Conservation (phyloP, 1,140 invertebrate species). For the Psilanteris sp. region DNA sequence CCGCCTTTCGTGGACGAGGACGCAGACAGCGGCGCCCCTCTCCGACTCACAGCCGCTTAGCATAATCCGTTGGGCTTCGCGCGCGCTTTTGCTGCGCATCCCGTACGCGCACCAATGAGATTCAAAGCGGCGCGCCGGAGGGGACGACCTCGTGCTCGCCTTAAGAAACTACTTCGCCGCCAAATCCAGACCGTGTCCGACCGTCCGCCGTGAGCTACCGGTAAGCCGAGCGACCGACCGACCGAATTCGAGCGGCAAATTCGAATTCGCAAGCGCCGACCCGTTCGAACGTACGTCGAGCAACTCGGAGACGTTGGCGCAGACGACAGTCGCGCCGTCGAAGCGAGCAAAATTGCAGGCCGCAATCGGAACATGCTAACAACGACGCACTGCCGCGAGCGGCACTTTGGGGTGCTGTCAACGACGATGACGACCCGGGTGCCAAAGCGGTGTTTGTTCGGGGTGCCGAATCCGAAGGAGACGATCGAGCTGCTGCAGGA, state of each 20-base stretch:
- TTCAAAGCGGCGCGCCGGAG: slow-evolving; percentile 69
- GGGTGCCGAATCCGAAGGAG: slow-evolving; percentile 71
- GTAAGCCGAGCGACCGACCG: slow-evolving; percentile 20
- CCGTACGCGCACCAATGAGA: slow-evolving; percentile 74
- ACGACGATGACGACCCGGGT: slow-evolving; percentile 69
- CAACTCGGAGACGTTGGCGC: not conserved
- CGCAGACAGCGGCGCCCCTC: not conserved
- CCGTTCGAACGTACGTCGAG: too few species aligned
- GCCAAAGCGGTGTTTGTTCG: slow-evolving; percentile 73
- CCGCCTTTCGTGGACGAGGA: not conserved
- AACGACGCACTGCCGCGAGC: slow-evolving; percentile 73
- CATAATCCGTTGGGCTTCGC: slow-evolving; percentile 61
- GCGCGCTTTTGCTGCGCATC: slow-evolving; percentile 75
- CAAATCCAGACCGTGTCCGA: slow-evolving; percentile 66
- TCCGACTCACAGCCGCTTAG: slow-evolving; percentile 17
- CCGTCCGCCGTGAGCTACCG: slow-evolving; percentile 59
- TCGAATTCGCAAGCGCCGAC: not conserved
- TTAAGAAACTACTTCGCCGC: slow-evolving; percentile 8
- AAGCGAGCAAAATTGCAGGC: too few species aligned
- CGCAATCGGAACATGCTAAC: slow-evolving; percentile 75
- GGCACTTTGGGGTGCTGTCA: slow-evolving; percentile 70
- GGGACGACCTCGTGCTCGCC: slow-evolving; percentile 63
- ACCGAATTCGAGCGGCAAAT: slow-evolving; percentile 2
- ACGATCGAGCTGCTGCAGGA: slow-evolving; percentile 75
- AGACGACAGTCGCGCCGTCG: too few species aligned